Percentiles rank a stretch among this genome's conserved stretches.
phyloP scores from a whole-genome alignment of 2,113 vertebrate genomes.

The Coregonus clupeaformis region DNA sequence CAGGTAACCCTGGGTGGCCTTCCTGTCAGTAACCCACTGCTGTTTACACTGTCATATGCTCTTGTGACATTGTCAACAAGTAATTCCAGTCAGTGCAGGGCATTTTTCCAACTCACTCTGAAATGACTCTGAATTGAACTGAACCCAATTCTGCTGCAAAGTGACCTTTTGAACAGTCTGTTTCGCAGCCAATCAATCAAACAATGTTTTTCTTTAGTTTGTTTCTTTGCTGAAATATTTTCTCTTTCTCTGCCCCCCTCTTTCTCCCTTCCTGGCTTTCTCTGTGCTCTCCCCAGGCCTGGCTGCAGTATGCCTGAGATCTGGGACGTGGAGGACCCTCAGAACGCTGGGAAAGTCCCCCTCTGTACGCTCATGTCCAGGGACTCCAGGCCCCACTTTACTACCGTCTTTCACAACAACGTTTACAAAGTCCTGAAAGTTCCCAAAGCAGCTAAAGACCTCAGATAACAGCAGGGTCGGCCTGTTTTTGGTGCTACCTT shows the following conservation, averaged over 20 bases:
- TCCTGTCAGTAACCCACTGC: too few relatives aligned
- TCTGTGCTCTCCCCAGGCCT: constrained; percentile 73
- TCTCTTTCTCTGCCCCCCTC: not conserved
- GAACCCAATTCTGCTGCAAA: too few relatives aligned
- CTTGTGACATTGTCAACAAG: not conserved
- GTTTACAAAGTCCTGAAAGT: constrained; percentile 93
- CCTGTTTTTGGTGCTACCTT: not conserved
- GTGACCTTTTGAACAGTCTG: not conserved
- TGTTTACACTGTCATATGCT: too few relatives aligned
- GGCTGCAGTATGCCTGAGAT: constrained; percentile 99
- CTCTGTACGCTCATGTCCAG: constrained; percentile 85
- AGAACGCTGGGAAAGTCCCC: constrained; percentile 81
- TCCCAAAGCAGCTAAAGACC: constrained; percentile 55
- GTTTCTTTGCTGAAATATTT: not conserved
- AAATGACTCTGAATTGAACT: not conserved
- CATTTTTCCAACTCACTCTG: not conserved
- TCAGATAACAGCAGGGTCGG: constrained; percentile 62
- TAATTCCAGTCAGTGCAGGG: not conserved
- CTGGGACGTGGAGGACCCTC: constrained; percentile 91
- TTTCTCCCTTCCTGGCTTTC: constrained; percentile 73
- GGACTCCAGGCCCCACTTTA: constrained; percentile 88
- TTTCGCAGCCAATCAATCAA: not conserved
- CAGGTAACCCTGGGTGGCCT: constrained; percentile 53
- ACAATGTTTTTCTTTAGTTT: not conserved
- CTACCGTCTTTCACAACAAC: constrained; percentile 87